Conservation (phyloP, 2,113 vertebrate genomes). For the Cephalopterus ornatus region DNA sequence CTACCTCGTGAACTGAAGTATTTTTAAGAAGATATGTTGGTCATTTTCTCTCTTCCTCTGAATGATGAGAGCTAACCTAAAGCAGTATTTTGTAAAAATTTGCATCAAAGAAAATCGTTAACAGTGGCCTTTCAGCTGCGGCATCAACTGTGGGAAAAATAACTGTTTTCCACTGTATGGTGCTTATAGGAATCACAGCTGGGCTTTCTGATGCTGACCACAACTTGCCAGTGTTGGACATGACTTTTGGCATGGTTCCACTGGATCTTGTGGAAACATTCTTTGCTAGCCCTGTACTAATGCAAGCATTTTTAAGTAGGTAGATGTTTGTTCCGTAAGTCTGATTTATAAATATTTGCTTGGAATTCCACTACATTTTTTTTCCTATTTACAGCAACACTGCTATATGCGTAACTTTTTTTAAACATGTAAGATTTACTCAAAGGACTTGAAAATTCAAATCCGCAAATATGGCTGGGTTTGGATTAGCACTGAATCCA, state of each 20-base stretch:
- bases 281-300: not conserved
- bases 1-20: not conserved
- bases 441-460: not conserved
- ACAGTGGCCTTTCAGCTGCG: not conserved
- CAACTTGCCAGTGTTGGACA: fast-evolving
- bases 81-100: not conserved
- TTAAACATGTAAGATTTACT: not conserved
- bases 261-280: not conserved
- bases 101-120: not conserved
- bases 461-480: not conserved
- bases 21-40: not conserved
- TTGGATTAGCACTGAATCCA: not conserved
- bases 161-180: not conserved
- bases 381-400: not conserved
- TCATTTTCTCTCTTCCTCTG: not conserved
- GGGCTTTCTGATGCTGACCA: not conserved
- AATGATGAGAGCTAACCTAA: not conserved
- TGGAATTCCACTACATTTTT: not conserved
- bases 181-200: not conserved
- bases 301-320: not conserved
- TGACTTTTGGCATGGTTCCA: not conserved
- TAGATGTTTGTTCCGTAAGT: not conserved
- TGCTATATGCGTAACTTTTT: not conserved
- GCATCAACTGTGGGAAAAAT: not conserved
- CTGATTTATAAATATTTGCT: not conserved